These are phyloP conservation scores for Garrulus glandarius DNA, from an alignment of 2,797 vertebrate genomes.

Conservation along the genomic window DNA sequence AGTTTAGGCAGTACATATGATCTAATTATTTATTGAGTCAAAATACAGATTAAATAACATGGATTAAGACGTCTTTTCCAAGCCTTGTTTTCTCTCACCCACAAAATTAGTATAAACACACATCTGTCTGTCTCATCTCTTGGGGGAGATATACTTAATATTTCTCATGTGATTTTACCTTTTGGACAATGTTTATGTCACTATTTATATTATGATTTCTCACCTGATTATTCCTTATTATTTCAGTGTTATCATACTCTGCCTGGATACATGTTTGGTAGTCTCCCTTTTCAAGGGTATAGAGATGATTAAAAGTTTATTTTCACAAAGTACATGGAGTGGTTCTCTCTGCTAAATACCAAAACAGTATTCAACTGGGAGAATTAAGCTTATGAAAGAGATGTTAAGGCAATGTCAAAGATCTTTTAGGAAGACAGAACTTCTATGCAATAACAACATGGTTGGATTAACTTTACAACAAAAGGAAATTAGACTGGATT, in stretches of 20 bases:
- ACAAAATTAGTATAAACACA: neutral
- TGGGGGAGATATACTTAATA: neutral
- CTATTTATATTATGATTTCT: neutral
- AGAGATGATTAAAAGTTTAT: neutral
- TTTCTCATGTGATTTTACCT: neutral
- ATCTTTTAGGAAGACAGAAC: constrained; percentile 36
- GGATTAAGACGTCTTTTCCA: neutral
- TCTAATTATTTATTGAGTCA: neutral
- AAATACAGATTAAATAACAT: neutral
- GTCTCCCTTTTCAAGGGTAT: neutral
- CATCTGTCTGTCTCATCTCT: neutral
- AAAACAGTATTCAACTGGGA: neutral
- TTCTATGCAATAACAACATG: constrained; percentile 36
- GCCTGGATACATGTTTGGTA: neutral
- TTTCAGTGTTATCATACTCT: neutral
- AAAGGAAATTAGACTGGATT: constrained; percentile 62
- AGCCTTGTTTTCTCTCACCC: neutral
- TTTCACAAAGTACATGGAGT: neutral
- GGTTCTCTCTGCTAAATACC: neutral
- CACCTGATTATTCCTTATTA: neutral
- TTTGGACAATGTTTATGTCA: neutral
- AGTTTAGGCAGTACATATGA: neutral
- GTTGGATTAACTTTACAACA: constrained; percentile 66
- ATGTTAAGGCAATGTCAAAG: constrained; percentile 49
- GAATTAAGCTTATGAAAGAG: constrained; percentile 35